Evolutionary conservation across 2,113 vertebrate species (phyloP).

Genomic region (Apistogramma diplotaenia): DNA sequence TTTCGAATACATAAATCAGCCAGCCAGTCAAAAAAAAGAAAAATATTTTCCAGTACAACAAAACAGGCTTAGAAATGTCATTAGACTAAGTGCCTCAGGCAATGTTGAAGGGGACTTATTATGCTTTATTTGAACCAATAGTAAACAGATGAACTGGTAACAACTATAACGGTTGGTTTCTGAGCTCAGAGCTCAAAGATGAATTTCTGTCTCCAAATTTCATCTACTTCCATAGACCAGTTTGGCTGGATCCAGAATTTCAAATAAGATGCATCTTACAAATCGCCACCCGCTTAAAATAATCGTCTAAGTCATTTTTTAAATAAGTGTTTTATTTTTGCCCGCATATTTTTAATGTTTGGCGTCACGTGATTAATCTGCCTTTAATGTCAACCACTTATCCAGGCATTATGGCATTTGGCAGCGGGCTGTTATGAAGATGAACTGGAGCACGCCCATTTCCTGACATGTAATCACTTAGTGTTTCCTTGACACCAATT

Average conservation of each 20-base stretch:
- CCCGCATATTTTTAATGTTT: no score
- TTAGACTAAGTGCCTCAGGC: background rate
- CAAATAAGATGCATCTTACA: background rate
- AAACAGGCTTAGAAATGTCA: background rate
- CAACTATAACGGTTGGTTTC: background rate
- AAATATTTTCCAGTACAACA: background rate
- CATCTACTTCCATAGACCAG: background rate
- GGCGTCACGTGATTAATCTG: background rate
- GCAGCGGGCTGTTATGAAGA: constrained; percentile 23
- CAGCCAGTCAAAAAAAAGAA: background rate
- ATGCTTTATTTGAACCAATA: background rate
- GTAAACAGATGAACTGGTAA: background rate
- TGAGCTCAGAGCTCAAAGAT: background rate
- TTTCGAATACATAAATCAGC: background rate
- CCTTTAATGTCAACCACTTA: constrained; percentile 19
- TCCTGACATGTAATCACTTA: constrained; percentile 51
- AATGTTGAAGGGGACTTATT: background rate
- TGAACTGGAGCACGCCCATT: constrained; percentile 20
- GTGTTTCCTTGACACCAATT: constrained; percentile 44
- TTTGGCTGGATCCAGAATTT: background rate
- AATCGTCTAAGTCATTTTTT: no score
- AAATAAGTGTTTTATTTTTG: no score
- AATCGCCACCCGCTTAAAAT: background rate
- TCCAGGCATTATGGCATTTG: constrained; percentile 18
- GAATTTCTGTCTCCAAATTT: background rate